Evolutionary conservation across 2,888 invertebrate genomes (phyloP).

Genomic region (Cancer borealis): DNA sequence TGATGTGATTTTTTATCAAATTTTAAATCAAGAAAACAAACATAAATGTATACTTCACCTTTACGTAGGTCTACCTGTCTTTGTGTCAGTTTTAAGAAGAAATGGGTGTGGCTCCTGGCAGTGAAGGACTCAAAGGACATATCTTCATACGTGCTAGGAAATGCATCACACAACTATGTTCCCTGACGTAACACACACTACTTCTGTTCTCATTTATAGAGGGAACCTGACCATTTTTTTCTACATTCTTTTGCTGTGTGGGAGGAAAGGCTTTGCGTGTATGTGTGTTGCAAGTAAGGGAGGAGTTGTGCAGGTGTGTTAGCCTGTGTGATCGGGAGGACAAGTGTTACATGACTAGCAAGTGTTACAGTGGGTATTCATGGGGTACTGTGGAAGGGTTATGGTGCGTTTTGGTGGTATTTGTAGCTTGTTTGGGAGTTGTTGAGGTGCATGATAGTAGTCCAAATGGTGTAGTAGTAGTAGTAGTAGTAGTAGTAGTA

Average conservation of each 20-base stretch:
- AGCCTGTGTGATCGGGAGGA: no score
- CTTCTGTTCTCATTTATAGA: not conserved
- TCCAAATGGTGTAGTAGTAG: not conserved
- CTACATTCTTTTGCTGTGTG: no score
- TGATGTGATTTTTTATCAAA: no score
- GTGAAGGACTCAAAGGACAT: not conserved
- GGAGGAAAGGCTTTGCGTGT: no score
- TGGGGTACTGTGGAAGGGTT: not conserved
- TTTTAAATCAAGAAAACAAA: no score
- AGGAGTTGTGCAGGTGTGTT: no score
- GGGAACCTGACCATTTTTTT: not conserved
- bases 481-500: not conserved
- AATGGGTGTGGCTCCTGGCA: slow-evolving; percentile 11
- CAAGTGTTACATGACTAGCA: no score
- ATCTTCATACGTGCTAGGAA: not conserved
- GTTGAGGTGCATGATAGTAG: not conserved
- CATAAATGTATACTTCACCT: not conserved
- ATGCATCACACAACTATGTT: not conserved
- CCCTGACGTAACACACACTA: not conserved
- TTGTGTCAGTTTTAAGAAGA: slow-evolving; percentile 27
- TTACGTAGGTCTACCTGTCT: not conserved
- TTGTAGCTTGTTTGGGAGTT: not conserved
- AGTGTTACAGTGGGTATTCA: not conserved
- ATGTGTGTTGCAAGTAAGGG: no score
- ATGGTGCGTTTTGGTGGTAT: not conserved